Evolutionary conservation across 2,113 vertebrate genomes (phyloP).

Genomic region (Marcusenius ussheri): DNA sequence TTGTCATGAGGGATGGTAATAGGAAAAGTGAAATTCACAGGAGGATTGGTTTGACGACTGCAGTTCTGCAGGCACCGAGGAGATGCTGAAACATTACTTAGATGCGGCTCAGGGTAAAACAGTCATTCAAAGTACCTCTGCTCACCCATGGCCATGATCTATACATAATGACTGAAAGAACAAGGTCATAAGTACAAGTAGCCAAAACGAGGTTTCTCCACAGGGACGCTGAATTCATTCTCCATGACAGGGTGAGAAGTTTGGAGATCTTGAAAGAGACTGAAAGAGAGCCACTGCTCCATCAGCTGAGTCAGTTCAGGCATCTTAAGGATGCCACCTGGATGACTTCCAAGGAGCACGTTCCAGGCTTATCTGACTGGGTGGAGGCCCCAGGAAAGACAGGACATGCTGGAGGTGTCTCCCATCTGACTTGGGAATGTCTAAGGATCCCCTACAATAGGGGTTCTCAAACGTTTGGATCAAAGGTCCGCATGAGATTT

Average conservation of each 20-base stretch:
- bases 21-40: neutral
- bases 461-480: neutral
- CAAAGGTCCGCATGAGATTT: neutral
- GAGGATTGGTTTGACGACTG: neutral
- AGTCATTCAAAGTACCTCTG: neutral
- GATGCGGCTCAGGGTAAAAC: neutral
- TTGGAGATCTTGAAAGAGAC: neutral
- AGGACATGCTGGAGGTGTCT: neutral
- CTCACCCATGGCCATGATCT: neutral
- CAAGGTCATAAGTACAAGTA: neutral
- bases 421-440: neutral
- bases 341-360: neutral
- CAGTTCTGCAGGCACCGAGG: neutral
- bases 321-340: neutral
- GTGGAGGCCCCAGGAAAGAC: neutral
- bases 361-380: neutral
- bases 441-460: neutral
- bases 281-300: neutral
- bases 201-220: neutral
- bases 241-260: neutral
- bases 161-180: neutral
- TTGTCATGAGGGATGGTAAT: neutral
- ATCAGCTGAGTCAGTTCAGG: neutral
- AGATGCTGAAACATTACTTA: neutral
- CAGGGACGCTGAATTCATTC: neutral